These are phyloP conservation scores for Drosophila koepferae DNA, from an alignment of 2,888 invertebrate species.

Conservation along the genomic window DNA sequence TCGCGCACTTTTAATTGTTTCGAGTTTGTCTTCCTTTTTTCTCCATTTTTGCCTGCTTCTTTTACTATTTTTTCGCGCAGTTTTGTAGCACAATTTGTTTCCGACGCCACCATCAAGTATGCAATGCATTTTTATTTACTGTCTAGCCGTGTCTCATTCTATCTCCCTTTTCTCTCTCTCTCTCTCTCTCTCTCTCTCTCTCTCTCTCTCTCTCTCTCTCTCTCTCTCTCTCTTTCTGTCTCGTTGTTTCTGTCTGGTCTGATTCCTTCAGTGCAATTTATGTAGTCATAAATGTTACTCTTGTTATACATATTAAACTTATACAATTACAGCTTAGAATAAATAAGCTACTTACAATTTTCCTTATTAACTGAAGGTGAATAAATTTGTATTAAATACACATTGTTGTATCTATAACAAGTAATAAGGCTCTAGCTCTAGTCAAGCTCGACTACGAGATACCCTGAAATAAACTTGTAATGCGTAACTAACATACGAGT, in stretches of 20 bases:
- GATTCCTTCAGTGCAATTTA: not conserved
- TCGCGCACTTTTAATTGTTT: conserved; percentile 68
- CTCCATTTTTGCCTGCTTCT: not conserved
- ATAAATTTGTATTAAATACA: not conserved
- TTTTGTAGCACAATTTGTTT: conserved; percentile 54
- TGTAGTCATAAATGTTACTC: conserved; percentile 34
- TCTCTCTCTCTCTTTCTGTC: not conserved
- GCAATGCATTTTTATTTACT: conserved; percentile 31
- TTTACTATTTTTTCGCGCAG: conserved; percentile 3
- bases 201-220: not conserved
- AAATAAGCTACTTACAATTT: not conserved
- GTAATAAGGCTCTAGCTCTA: too few relatives aligned
- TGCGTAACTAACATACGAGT: too few relatives aligned
- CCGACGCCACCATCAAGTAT: conserved; percentile 48
- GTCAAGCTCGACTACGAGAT: too few relatives aligned
- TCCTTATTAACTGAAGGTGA: not conserved
- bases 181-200: not conserved
- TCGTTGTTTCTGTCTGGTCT: too few relatives aligned
- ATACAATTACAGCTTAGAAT: not conserved
- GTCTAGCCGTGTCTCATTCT: not conserved
- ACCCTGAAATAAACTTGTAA: too few relatives aligned
- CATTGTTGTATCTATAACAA: too few relatives aligned
- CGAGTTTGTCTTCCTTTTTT: conserved; percentile 36
- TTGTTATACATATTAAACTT: conserved; percentile 19
- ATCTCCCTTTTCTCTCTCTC: not conserved